Conservation (phyloP, 2,888 invertebrate species). For the Athripsodes cinereus region DNA sequence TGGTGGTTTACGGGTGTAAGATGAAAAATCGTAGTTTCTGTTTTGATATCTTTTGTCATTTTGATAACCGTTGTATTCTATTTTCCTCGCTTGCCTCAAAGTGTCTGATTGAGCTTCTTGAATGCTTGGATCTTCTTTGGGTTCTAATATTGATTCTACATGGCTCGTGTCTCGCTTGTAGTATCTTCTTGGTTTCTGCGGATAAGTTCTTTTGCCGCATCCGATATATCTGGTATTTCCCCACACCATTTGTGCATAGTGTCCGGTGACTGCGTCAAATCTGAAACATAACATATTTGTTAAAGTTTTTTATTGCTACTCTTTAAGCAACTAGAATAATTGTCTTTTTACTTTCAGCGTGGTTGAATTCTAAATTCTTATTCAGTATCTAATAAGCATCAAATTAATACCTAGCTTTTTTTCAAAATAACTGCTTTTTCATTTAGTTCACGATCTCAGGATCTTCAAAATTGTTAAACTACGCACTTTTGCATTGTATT, state of each 20-base stretch:
- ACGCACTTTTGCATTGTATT: too few species aligned
- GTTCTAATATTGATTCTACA: background rate
- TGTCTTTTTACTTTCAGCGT: too few species aligned
- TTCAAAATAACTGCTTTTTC: too few species aligned
- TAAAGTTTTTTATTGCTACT: too few species aligned
- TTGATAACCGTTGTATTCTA: conserved; percentile 7
- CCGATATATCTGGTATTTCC: conserved; percentile 24
- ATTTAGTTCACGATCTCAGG: too few species aligned
- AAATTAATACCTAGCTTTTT: too few species aligned
- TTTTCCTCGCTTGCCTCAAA: conserved; percentile 18
- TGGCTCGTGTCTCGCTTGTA: conserved; percentile 17
- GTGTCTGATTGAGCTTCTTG: conserved; percentile 13
- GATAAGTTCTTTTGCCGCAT: conserved; percentile 24
- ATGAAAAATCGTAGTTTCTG: background rate
- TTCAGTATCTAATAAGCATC: too few species aligned
- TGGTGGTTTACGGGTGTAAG: background rate
- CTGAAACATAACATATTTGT: conserved; percentile 14
- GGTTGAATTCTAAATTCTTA: too few species aligned
- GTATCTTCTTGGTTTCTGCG: conserved; percentile 17
- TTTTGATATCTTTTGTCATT: background rate
- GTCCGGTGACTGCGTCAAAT: conserved; percentile 23
- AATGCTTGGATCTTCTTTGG: conserved; percentile 6
- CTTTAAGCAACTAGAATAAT: too few species aligned
- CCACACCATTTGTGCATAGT: conserved; percentile 24
- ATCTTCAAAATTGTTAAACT: too few species aligned